These are phyloP conservation scores for Dromiciops gliroides DNA, from an alignment of 2,113 vertebrate species.

Conservation along the genomic window DNA sequence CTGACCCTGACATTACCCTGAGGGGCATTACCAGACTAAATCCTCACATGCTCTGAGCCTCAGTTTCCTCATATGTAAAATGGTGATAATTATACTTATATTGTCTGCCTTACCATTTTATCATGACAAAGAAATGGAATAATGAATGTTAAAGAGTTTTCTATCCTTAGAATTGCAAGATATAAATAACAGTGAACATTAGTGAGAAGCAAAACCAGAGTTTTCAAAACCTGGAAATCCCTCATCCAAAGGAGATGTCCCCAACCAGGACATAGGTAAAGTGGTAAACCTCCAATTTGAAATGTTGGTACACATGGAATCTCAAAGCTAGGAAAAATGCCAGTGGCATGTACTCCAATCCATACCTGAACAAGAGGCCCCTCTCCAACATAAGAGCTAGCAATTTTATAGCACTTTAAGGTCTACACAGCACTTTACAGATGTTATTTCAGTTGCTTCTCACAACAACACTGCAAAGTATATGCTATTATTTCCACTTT, in stretches of 20 bases:
- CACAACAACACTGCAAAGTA: not conserved
- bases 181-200: not conserved
- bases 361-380: not conserved
- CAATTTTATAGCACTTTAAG: not conserved
- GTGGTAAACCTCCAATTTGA: not conserved
- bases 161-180: not conserved
- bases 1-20: not conserved
- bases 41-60: not conserved
- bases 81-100: not conserved
- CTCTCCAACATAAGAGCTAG: not conserved
- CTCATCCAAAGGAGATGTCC: not conserved
- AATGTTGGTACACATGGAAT: not conserved
- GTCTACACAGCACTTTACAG: not conserved
- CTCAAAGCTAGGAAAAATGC: not conserved
- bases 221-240: not conserved
- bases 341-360: not conserved
- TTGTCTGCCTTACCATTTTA: not conserved
- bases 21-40: not conserved
- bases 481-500: not conserved
- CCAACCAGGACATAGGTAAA: not conserved
- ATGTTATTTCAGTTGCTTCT: not conserved
- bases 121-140: not conserved
- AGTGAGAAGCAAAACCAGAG: not conserved
- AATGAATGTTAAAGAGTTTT: not conserved
- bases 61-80: not conserved